Percentiles rank a stretch among this genome's conserved stretches.
These are phyloP conservation scores for Sciurus niger DNA, from an alignment of 2,113 vertebrate genomes.

Conservation along the genomic window DNA sequence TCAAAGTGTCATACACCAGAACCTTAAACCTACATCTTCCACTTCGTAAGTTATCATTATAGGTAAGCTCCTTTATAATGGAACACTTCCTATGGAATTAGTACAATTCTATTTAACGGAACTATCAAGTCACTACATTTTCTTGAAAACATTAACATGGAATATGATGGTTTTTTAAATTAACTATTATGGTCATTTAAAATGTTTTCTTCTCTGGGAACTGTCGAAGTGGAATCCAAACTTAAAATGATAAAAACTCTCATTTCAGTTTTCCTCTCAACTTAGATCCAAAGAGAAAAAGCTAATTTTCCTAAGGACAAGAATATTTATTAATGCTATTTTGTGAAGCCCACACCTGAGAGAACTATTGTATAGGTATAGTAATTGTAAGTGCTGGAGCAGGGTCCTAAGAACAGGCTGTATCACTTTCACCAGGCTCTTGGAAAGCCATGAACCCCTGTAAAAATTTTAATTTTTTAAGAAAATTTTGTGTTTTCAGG, in stretches of 20 bases:
- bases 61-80: not conserved
- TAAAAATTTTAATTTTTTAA: not conserved
- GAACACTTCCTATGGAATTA: not conserved
- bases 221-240: not conserved
- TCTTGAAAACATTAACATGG: not conserved
- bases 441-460: not conserved
- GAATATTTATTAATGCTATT: slow-evolving; percentile 14
- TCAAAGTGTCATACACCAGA: not conserved
- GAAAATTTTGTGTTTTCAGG: not conserved
- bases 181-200: slow-evolving; percentile 35
- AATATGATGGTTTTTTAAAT: not conserved
- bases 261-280: not conserved
- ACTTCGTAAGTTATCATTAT: not conserved
- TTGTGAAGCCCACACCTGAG: not conserved
- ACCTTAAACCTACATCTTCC: not conserved
- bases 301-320: not conserved
- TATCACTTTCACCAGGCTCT: not conserved
- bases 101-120: slow-evolving; percentile 11
- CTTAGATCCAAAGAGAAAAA: slow-evolving; percentile 29
- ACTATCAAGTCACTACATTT: not conserved
- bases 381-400: not conserved
- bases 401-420: not conserved
- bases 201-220: not conserved
- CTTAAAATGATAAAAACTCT: slow-evolving; percentile 14
- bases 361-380: not conserved